These are phyloP conservation scores for Diceros bicornis DNA, from an alignment of 2,797 vertebrate species.

Conservation along the genomic window DNA sequence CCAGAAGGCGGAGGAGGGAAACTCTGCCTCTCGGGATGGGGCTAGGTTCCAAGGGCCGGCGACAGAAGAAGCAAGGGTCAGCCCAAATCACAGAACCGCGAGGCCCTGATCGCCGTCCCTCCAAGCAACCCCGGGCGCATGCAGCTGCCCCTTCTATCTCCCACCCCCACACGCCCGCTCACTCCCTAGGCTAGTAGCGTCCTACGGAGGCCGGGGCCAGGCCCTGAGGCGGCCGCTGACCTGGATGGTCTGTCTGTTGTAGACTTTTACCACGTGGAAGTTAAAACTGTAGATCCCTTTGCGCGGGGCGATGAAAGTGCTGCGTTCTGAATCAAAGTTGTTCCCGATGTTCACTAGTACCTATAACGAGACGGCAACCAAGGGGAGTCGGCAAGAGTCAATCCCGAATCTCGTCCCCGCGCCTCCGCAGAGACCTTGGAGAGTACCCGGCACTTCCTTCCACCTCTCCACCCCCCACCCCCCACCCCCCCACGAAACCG, in stretches of 20 bases:
- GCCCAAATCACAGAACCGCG: background rate
- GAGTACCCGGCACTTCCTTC: background rate
- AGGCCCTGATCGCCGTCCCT: background rate
- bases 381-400: background rate
- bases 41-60: background rate
- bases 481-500: background rate
- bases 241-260: slow-evolving; percentile 99
- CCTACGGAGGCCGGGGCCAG: background rate
- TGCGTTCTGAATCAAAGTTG: slow-evolving; percentile 97
- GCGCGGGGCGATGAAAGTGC: slow-evolving; percentile 97
- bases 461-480: background rate
- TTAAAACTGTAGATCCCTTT: slow-evolving; percentile 99
- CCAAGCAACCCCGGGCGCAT: background rate
- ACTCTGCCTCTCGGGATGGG: background rate
- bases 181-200: background rate
- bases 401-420: background rate
- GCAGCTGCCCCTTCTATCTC: background rate
- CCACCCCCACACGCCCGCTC: background rate
- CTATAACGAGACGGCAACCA: slow-evolving; percentile 87
- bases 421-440: slow-evolving; percentile 37
- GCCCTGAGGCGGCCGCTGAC: slow-evolving; percentile 88
- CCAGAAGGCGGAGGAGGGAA: background rate
- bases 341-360: slow-evolving; percentile 97
- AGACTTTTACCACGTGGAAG: slow-evolving; percentile 99
- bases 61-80: background rate